phyloP scores from a whole-genome alignment of 2,888 invertebrate species.

The Helobdella robusta region DNA sequence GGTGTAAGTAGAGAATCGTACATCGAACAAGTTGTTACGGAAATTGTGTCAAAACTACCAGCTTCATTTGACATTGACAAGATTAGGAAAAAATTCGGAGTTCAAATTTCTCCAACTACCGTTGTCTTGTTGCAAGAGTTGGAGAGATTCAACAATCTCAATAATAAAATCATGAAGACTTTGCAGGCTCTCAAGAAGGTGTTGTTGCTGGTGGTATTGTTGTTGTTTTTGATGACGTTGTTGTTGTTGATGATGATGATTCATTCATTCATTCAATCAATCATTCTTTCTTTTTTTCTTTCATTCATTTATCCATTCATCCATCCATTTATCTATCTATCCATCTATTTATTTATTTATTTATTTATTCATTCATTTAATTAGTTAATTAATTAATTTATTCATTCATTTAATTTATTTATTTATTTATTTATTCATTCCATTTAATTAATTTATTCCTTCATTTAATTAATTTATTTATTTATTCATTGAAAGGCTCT shows the following conservation, averaged over 20 bases:
- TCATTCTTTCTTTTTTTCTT: too few relatives aligned
- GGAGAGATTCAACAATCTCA: constrained; percentile 73
- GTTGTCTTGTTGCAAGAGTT: constrained; percentile 77
- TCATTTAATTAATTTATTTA: constrained; percentile 3
- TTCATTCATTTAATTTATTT: background rate
- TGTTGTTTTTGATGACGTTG: too few relatives aligned
- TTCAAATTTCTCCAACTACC: constrained; percentile 70
- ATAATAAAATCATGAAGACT: constrained; percentile 62
- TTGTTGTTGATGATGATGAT: background rate
- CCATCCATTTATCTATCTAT: too few relatives aligned
- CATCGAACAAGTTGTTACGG: constrained; percentile 68
- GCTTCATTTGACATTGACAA: constrained; percentile 67
- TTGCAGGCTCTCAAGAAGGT: constrained; percentile 59
- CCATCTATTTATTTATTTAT: too few relatives aligned
- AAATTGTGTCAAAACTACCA: constrained; percentile 69
- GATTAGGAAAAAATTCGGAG: constrained; percentile 68
- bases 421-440: background rate
- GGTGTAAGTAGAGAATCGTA: constrained; percentile 76
- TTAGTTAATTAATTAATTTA: too few relatives aligned
- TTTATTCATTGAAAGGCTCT: constrained; percentile 56
- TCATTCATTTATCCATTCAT: too few relatives aligned
- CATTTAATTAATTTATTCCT: background rate
- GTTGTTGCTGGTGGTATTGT: background rate
- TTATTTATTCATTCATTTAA: too few relatives aligned
- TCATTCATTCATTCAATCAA: background rate